Evolutionary conservation across 2,888 invertebrate species (phyloP).

Genomic region (Drosophila mayaguana): DNA sequence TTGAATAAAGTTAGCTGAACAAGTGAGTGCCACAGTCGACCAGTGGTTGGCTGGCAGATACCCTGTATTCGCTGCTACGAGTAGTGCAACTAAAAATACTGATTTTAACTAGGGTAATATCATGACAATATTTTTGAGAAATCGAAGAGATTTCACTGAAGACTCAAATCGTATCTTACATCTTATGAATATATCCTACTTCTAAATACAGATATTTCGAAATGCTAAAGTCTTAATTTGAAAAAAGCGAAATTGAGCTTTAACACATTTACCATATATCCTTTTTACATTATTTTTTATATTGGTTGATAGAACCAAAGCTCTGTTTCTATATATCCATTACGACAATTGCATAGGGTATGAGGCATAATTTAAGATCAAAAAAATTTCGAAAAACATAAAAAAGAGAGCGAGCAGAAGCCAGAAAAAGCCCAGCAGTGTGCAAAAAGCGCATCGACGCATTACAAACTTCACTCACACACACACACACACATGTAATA

Average conservation of each 20-base stretch:
- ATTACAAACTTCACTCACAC: slow-evolving; percentile 21
- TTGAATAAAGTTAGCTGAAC: slow-evolving; percentile 60
- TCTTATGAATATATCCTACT: too few species aligned
- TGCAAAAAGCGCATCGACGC: slow-evolving; percentile 69
- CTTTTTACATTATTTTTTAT: neutral
- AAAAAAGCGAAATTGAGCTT: neutral
- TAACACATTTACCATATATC: neutral
- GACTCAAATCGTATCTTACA: too few species aligned
- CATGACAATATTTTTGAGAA: neutral
- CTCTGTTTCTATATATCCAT: neutral
- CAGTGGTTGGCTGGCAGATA: neutral
- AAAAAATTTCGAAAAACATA: slow-evolving; percentile 16
- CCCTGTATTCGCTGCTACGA: neutral
- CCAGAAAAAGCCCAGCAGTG: slow-evolving; percentile 56
- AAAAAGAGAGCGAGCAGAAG: slow-evolving; percentile 17
- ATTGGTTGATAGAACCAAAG: neutral
- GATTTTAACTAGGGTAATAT: neutral
- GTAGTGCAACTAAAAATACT: neutral
- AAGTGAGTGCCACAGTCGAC: slow-evolving; percentile 5
- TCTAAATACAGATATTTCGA: too few species aligned
- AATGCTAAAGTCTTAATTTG: neutral
- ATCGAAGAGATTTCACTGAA: neutral
- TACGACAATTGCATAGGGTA: neutral
- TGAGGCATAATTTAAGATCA: neutral
- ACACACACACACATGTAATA: slow-evolving; percentile 2